Base-by-base conservation (phyloP, 1,140 invertebrate genomes). In the Habropoda laboriosa region DNA sequence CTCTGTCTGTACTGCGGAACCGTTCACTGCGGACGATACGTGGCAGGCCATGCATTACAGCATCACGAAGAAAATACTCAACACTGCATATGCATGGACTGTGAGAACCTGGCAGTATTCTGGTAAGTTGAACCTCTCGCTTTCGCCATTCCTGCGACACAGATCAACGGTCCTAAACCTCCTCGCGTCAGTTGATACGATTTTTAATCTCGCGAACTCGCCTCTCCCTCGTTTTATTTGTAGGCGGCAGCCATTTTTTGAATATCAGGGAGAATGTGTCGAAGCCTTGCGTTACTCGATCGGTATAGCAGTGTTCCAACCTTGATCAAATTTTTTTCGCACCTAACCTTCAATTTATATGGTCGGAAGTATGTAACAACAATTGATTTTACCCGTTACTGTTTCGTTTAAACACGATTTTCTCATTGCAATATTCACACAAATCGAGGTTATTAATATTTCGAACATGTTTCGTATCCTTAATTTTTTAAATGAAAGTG, bases 11-110 rank as follows among this genome's bases (percentile, higher is more conserved):
- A 95, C 77, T 97, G 96, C 92, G 96, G 96, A 7, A 92, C 93
- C 18, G 93, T 97, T 51, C 94, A 96, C 84, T 97, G 97, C 93
- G 96, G 96, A 67, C 95, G 96, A 75, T 97, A 97, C 92, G 94
- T 96, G 24, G 96, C 95, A 88, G 96, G 95, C 30, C 96, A 97
- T 94, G 96, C 96, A 64, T 95, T 96, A 86, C 90, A 94, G 85
- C 97, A 97, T 93, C 95, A 94, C 86, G 95, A 96, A 90, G 92
- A 93, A 84, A 92, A 93, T 85, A 90, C 90, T 85, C 92, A 95
- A 79, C 96, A 97, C 90, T 94, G 94, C 86, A 93, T 97, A 42
- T 96, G 96, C 90, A 95, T 97, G 92, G 96, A 96, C 91, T 96
- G 96, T 92, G 94, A 96, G 90, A 95, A 93, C 87, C 94, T 95